These are phyloP conservation scores for Hyles euphorbiae DNA, from an alignment of 1,140 invertebrate species.

Conservation along the genomic window DNA sequence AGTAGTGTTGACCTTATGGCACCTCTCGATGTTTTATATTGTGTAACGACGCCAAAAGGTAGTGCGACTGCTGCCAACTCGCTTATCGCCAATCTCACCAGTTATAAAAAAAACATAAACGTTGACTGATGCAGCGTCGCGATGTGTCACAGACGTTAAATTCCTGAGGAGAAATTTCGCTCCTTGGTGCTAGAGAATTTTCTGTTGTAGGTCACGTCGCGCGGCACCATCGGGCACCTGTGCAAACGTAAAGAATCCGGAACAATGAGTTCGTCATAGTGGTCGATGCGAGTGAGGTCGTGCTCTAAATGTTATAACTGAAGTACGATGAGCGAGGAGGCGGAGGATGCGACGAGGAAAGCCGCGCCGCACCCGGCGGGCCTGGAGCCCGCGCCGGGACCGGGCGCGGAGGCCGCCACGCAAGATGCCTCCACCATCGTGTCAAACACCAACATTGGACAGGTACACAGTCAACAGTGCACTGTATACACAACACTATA, in stretches of 20 bases:
- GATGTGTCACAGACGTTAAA: constrained; percentile 38
- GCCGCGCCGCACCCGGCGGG: constrained; percentile 35
- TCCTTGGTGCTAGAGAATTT: constrained; percentile 15
- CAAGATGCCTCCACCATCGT: constrained; percentile 46
- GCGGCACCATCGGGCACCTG: constrained; percentile 25
- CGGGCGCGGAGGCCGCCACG: constrained; percentile 28
- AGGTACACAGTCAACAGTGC: constrained; percentile 28
- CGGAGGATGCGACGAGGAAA: constrained; percentile 50
- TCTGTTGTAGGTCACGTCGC: constrained; percentile 5
- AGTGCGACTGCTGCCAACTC: constrained; percentile 54
- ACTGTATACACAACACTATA: too few species aligned
- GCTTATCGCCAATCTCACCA: constrained; percentile 23
- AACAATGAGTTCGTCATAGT: constrained; percentile 54
- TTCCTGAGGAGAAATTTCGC: constrained; percentile 29
- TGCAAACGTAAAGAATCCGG: constrained; percentile 38
- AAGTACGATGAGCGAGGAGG: constrained; percentile 67
- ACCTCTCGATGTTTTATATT: constrained; percentile 57
- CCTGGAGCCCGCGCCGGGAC: constrained; percentile 31
- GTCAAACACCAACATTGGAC: constrained; percentile 44
- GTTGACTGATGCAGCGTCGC: constrained; percentile 8
- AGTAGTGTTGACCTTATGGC: constrained; percentile 63
- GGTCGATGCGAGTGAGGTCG: constrained; percentile 21
- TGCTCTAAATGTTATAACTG: constrained; percentile 42
- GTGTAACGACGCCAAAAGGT: constrained; percentile 67
- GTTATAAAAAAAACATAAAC: constrained; percentile 22